These are phyloP conservation scores for Syndactyla subalaris DNA, from an alignment of 2,797 vertebrate genomes.

Conservation along the genomic window DNA sequence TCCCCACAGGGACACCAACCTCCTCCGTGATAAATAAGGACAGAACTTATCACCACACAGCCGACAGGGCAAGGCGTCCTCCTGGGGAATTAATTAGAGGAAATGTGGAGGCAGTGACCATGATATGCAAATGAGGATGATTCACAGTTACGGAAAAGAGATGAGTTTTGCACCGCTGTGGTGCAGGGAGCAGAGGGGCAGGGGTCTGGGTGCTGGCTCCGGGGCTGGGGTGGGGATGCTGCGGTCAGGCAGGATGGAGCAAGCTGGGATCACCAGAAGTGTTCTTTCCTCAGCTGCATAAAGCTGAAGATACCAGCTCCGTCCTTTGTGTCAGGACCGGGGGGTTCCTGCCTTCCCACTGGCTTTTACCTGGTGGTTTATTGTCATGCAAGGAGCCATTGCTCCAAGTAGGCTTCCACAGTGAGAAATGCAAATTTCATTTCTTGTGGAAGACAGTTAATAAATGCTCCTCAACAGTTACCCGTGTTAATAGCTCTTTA, in stretches of 20 bases:
- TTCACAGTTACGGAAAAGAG: not conserved
- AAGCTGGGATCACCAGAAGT: rapidly evolving
- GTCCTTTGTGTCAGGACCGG: not conserved
- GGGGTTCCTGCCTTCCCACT: not conserved
- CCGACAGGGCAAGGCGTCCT: not conserved
- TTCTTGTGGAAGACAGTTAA: slow-evolving; percentile 36
- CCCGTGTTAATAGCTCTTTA: slow-evolving; percentile 21
- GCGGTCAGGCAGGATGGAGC: rapidly evolving
- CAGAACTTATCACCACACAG: rapidly evolving
- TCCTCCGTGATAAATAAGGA: rapidly evolving
- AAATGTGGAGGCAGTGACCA: not conserved
- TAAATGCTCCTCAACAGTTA: slow-evolving; percentile 12
- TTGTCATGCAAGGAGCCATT: not conserved
- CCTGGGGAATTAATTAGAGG: not conserved
- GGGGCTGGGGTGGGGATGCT: too few relatives aligned
- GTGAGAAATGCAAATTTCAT: not conserved
- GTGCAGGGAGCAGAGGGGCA: not conserved
- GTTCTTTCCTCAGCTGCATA: rapidly evolving
- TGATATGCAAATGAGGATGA: not conserved
- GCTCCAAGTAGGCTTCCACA: not conserved
- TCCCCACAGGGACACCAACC: rapidly evolving
- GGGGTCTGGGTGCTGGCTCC: too few relatives aligned
- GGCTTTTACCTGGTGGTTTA: not conserved
- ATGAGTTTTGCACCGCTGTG: not conserved
- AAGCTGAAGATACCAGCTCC: rapidly evolving